Evolutionary conservation across 2,888 invertebrate genomes (phyloP).

Genomic region (Eucriotettix oculatus): DNA sequence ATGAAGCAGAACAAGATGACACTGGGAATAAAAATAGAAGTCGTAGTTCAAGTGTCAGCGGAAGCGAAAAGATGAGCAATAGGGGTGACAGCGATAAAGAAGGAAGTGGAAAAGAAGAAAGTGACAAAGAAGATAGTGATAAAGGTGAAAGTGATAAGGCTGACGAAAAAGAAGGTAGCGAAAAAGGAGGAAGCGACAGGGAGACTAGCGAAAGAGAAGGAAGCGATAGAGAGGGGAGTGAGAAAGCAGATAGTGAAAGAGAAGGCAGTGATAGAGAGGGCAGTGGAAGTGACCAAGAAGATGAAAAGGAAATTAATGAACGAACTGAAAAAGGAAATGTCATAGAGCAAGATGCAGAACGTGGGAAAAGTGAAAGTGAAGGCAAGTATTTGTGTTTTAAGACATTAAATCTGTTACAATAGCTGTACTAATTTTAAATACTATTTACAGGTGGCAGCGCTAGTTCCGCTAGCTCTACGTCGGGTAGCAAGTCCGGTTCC

Average conservation of each 20-base stretch:
- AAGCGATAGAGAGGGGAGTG: constrained; percentile 19
- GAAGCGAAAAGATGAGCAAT: background rate
- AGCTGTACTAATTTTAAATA: background rate
- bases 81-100: constrained; percentile 5
- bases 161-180: constrained; percentile 4
- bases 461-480: constrained; percentile 11
- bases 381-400: background rate
- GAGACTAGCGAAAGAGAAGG: constrained; percentile 28
- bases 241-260: constrained; percentile 6
- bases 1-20: constrained; percentile 6
- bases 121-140: constrained; percentile 6
- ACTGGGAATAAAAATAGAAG: no score
- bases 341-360: background rate
- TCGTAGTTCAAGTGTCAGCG: no score
- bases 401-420: background rate
- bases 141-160: constrained; percentile 8
- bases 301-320: background rate
- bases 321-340: background rate
- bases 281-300: constrained; percentile 4
- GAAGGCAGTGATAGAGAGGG: constrained; percentile 14
- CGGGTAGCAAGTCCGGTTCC: background rate
- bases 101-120: constrained; percentile 6
- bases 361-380: background rate
- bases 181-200: constrained; percentile 11
- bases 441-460: constrained; percentile 9